Evolutionary conservation across 2,113 vertebrate species (phyloP).

Genomic region (Hyperoodon ampullatus): DNA sequence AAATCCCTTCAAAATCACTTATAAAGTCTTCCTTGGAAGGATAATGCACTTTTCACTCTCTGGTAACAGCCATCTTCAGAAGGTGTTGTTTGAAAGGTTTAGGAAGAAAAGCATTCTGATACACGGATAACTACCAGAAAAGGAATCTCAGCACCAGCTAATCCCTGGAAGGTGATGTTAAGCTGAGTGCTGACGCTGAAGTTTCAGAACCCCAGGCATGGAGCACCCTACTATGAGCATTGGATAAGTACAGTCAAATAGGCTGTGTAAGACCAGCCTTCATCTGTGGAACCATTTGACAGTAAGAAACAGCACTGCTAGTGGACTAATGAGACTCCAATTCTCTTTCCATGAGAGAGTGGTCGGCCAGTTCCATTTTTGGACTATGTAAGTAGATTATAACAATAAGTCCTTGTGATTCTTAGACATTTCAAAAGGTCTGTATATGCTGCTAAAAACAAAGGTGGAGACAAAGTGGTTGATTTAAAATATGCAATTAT

Average conservation of each 20-base stretch:
- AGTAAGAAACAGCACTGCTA: not conserved
- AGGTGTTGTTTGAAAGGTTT: not conserved
- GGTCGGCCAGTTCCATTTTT: not conserved
- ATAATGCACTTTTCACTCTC: not conserved
- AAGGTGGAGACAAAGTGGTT: not conserved
- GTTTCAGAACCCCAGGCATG: not conserved
- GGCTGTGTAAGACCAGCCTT: not conserved
- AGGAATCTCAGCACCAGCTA: not conserved
- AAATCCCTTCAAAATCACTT: not conserved
- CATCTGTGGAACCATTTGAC: not conserved
- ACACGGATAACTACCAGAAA: not conserved
- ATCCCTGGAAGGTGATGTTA: not conserved
- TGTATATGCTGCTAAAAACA: not conserved
- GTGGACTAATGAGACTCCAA: not conserved
- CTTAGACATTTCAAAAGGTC: not conserved
- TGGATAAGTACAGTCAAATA: not conserved
- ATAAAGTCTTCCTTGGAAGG: not conserved
- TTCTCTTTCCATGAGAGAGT: not conserved
- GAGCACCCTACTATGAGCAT: not conserved
- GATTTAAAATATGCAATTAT: not conserved
- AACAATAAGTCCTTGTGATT: not conserved
- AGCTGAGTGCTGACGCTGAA: not conserved
- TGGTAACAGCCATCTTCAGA: not conserved
- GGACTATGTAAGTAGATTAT: not conserved
- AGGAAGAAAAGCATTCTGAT: slow-evolving; percentile 4